phyloP scores from a whole-genome alignment of 2,113 vertebrate genomes.

The Myrmecobius fasciatus region DNA sequence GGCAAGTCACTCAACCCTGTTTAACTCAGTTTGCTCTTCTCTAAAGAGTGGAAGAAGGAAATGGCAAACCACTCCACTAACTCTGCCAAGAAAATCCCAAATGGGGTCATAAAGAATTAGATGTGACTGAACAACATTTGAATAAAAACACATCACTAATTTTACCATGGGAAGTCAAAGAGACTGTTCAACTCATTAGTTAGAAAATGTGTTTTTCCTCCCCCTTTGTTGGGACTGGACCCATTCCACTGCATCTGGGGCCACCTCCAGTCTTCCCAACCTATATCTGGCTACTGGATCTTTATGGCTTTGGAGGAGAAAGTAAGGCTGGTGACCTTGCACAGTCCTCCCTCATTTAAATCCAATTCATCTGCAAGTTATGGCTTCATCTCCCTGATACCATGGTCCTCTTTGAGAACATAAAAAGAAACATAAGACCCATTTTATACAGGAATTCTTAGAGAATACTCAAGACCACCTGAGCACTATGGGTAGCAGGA shows the following conservation, averaged over 20 bases:
- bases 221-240: neutral
- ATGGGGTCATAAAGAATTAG: neutral
- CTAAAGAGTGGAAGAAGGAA: neutral
- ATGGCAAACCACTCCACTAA: neutral
- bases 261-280: no score
- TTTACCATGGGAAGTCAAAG: neutral
- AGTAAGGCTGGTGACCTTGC: no score
- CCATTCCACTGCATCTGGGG: neutral
- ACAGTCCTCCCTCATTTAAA: no score
- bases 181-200: neutral
- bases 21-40: neutral
- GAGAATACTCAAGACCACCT: neutral
- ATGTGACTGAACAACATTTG: neutral
- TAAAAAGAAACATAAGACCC: no score
- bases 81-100: neutral
- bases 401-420: no score
- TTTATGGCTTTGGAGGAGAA: no score
- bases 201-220: neutral
- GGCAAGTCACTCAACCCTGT: neutral
- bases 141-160: neutral
- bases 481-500: neutral
- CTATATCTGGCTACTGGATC: no score
- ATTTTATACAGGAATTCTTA: neutral
- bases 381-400: no score
- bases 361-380: no score